These are phyloP conservation scores for Micromussa lordhowensis DNA, from an alignment of 92 coral and sea anemone genomes.

Conservation along the genomic window DNA sequence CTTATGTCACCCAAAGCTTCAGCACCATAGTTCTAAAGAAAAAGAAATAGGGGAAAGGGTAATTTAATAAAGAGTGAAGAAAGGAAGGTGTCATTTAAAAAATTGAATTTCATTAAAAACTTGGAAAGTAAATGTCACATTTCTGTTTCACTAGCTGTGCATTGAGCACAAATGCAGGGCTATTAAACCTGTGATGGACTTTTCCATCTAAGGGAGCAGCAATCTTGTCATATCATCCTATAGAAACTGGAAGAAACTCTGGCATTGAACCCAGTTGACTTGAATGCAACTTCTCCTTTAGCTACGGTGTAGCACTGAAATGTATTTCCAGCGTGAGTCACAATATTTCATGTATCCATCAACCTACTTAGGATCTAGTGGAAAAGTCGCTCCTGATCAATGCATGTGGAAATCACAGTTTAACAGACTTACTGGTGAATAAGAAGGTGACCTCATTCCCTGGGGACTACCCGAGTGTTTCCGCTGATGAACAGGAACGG, in stretches of 20 bases:
- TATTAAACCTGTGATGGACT: too few species aligned
- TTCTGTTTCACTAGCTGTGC: neutral
- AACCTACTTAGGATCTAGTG: neutral
- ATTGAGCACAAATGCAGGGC: too few species aligned
- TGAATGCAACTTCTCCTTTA: neutral
- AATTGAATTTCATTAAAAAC: neutral
- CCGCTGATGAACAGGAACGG: slow-evolving; percentile 78
- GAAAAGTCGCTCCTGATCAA: neutral
- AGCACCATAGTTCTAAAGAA: slow-evolving; percentile 73
- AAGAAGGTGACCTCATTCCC: slow-evolving; percentile 76
- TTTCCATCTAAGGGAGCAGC: too few species aligned
- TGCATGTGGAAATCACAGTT: neutral
- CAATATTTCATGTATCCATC: neutral
- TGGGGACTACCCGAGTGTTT: slow-evolving; percentile 74
- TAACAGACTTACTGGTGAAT: slow-evolving; percentile 80
- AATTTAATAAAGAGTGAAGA: neutral
- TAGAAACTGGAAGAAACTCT: too few species aligned
- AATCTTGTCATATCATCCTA: too few species aligned
- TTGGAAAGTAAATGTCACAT: neutral
- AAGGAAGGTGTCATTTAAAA: neutral
- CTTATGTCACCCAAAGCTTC: slow-evolving; percentile 92
- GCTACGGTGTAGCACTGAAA: neutral
- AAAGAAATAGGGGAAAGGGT: neutral
- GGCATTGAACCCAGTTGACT: neutral
- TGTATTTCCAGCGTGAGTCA: neutral